phyloP scores from a whole-genome alignment of 2,797 vertebrate species.

The Xenops minutus region DNA sequence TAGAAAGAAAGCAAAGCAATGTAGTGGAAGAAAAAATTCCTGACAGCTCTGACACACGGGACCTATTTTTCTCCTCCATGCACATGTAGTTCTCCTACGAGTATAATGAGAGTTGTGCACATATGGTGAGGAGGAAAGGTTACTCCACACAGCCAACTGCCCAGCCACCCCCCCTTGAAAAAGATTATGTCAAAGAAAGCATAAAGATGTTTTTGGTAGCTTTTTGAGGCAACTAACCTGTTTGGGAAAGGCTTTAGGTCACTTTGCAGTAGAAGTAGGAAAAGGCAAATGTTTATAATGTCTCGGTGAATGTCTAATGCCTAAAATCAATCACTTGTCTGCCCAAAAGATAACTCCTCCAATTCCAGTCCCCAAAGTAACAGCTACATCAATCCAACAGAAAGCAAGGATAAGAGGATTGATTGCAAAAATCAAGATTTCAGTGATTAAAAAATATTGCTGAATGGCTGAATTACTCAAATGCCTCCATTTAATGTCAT shows the following conservation, averaged over 20 bases:
- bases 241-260: not conserved
- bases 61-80: conserved; percentile 44
- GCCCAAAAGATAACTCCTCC: not conserved
- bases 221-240: not conserved
- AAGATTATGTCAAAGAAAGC: not conserved
- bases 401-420: conserved; percentile 33
- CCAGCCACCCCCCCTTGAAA: not conserved
- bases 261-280: not conserved
- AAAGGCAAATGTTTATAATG: conserved; percentile 59
- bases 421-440: conserved; percentile 39
- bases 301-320: not conserved
- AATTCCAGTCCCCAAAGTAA: conserved; percentile 10
- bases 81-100: not conserved
- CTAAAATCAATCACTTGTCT: conserved; percentile 52
- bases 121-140: not conserved
- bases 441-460: not conserved
- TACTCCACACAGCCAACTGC: not conserved
- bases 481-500: not conserved
- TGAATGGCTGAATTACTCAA: conserved; percentile 29
- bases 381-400: conserved; percentile 28
- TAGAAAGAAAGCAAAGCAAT: conserved; percentile 33
- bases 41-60: conserved; percentile 46
- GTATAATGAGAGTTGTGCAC: not conserved
- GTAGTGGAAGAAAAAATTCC: conserved; percentile 47
- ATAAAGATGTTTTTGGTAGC: not conserved